A percentile compares a stretch with the other conserved stretches of the same genome.
phyloP scores from a whole-genome alignment of 2,113 vertebrate species.

The Calonectris borealis region DNA sequence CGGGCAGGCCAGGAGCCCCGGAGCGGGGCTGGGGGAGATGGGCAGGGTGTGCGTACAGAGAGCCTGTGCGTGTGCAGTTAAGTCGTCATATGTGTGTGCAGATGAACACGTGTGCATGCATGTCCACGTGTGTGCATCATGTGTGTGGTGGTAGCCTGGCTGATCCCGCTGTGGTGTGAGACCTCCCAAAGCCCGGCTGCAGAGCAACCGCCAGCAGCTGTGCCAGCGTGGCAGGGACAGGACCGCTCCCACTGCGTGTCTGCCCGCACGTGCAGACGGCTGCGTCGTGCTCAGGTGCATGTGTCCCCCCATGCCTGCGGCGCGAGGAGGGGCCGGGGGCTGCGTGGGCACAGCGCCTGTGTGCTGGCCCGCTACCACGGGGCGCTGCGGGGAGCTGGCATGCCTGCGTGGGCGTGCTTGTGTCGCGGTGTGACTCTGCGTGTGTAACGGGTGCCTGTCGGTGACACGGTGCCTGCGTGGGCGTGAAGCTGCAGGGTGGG shows the following conservation, averaged over 20 bases:
- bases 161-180: accelerated
- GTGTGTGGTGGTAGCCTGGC: accelerated
- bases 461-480: constrained; percentile 3
- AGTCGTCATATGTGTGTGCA: background rate
- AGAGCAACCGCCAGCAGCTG: background rate
- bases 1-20: accelerated
- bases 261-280: background rate
- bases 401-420: background rate
- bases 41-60: background rate
- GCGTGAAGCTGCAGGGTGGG: constrained; percentile 23
- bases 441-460: background rate
- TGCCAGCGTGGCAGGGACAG: background rate
- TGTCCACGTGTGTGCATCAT: accelerated
- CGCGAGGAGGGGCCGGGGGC: background rate
- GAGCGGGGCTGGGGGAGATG: background rate
- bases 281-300: accelerated
- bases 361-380: background rate
- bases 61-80: background rate
- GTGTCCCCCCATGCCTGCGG: accelerated
- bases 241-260: accelerated
- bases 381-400: background rate
- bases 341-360: background rate
- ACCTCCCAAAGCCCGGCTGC: background rate
- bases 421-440: background rate
- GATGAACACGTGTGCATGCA: no score